These are phyloP conservation scores for Dendrocopos noguchii DNA, from an alignment of 2,113 vertebrate genomes.

Conservation along the genomic window DNA sequence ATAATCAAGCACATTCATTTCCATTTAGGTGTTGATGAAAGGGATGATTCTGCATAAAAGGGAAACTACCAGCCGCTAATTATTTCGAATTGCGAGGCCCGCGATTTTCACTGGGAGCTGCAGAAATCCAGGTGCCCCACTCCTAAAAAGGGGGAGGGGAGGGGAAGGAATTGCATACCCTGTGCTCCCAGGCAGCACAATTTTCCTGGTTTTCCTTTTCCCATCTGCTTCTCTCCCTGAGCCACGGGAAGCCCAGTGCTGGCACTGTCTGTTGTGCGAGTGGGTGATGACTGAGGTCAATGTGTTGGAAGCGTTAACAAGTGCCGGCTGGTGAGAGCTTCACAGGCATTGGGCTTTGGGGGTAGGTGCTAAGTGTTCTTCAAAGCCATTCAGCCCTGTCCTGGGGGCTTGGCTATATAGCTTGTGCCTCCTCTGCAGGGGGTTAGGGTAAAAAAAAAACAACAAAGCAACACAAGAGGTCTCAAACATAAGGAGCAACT, in stretches of 20 bases:
- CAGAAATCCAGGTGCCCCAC: constrained; percentile 65
- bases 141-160: not conserved
- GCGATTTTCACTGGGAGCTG: constrained; percentile 67
- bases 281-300: not conserved
- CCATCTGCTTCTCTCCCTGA: constrained; percentile 23
- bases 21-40: constrained; percentile 72
- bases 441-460: not conserved
- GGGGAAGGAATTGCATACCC: not conserved
- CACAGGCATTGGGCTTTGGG: not conserved
- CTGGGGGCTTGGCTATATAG: not conserved
- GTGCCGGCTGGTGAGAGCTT: not conserved
- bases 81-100: constrained; percentile 55
- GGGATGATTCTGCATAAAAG: constrained; percentile 69
- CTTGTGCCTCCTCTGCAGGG: not conserved
- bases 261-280: not conserved
- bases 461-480: not conserved
- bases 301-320: not conserved
- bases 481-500: not conserved
- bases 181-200: not conserved
- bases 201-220: constrained; percentile 23
- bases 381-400: not conserved
- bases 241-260: not conserved
- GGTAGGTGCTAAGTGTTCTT: not conserved
- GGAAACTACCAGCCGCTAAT: constrained; percentile 67
- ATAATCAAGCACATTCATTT: constrained; percentile 72